Percentiles rank a stretch among this genome's conserved stretches.
Conservation (phyloP, 2,888 invertebrate genomes). For the Candidula unifasciata region DNA sequence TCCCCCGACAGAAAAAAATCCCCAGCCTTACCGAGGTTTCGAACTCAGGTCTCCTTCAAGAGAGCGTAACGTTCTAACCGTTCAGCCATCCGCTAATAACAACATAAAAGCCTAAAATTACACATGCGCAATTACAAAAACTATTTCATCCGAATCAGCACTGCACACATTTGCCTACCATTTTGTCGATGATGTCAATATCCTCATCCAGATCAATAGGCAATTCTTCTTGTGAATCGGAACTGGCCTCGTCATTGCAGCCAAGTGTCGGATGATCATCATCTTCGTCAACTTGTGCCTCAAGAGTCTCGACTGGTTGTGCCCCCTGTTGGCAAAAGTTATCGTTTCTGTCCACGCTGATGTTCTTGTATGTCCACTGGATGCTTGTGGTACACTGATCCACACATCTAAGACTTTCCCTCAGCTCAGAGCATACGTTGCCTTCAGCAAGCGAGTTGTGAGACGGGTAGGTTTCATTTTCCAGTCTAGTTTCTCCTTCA, state of each 20-base stretch:
- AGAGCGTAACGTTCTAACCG: no score
- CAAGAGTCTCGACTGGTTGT: not conserved
- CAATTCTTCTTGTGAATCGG: constrained; percentile 29
- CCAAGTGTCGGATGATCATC: not conserved
- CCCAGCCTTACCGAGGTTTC: no score
- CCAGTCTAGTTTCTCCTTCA: not conserved
- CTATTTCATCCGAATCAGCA: not conserved
- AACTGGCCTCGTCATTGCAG: not conserved
- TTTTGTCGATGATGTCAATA: constrained; percentile 42
- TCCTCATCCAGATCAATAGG: constrained; percentile 47
- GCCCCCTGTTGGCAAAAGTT: constrained; percentile 10
- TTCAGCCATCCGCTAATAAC: no score
- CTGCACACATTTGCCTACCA: not conserved
- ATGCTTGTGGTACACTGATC: not conserved
- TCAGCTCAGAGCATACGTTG: not conserved
- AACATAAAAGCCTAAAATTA: no score
- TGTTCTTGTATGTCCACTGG: not conserved
- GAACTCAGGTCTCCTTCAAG: no score
- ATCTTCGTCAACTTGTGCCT: constrained; percentile 16
- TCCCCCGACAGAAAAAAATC: no score
- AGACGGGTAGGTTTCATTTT: not conserved
- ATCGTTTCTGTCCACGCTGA: constrained; percentile 19
- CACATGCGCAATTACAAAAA: no score
- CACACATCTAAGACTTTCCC: not conserved
- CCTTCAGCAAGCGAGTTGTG: not conserved